Evolutionary conservation across 1,140 invertebrate genomes (phyloP).

Genomic region (Zophobas atratus): DNA sequence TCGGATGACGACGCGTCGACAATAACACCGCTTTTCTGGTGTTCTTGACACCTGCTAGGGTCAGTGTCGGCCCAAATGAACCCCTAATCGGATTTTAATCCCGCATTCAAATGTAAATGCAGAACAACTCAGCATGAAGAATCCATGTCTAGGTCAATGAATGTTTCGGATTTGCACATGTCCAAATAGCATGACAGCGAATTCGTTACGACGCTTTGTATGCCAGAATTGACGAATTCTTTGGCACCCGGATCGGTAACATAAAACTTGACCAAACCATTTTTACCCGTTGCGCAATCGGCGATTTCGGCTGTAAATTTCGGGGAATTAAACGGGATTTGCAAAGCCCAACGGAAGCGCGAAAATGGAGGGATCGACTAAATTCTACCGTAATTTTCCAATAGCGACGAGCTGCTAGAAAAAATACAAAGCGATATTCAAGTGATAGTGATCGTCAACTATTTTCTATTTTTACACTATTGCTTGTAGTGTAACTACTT

Average conservation of each 20-base stretch:
- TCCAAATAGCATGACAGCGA: slow-evolving; percentile 28
- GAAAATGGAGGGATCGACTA: no score
- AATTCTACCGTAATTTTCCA: no score
- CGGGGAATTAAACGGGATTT: no score
- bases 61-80: slow-evolving; percentile 26
- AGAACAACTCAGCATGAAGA: slow-evolving; percentile 33
- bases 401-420: no score
- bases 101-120: slow-evolving; percentile 33
- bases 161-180: slow-evolving; percentile 35
- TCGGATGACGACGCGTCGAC: slow-evolving; percentile 6
- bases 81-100: slow-evolving; percentile 32
- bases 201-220: background rate
- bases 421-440: no score
- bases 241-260: background rate
- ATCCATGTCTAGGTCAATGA: slow-evolving; percentile 46
- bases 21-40: background rate
- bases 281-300: no score
- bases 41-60: slow-evolving; percentile 25
- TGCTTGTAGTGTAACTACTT: no score
- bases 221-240: background rate
- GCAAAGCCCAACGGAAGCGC: no score
- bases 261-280: background rate
- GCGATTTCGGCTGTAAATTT: no score
- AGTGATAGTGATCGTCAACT: no score
- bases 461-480: no score